Conservation (phyloP, 35 echinoderm and acorn worm species). For the Ptychodera flava region DNA sequence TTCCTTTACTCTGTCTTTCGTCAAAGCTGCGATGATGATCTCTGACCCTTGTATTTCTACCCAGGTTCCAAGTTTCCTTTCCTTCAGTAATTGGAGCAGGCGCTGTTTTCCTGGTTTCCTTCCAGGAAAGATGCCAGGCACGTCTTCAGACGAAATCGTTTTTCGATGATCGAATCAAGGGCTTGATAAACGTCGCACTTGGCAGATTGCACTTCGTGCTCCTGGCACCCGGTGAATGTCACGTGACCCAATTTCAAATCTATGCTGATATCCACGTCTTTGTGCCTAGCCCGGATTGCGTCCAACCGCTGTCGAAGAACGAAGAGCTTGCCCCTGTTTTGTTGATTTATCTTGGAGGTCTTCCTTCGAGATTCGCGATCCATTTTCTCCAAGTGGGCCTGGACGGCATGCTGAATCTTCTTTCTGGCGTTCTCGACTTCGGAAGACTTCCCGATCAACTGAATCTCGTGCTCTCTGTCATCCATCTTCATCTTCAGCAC, state of each 20-base stretch:
- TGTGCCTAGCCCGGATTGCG: background rate
- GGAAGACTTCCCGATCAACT: background rate
- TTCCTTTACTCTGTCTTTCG: background rate
- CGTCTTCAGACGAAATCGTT: background rate
- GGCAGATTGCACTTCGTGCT: background rate
- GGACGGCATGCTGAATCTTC: background rate
- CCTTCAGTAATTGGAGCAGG: background rate
- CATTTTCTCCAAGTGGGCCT: background rate
- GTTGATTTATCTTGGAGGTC: background rate
- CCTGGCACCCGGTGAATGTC: background rate
- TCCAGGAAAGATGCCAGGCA: background rate
- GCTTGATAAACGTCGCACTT: background rate
- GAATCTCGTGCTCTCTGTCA: background rate
- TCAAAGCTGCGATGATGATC: background rate
- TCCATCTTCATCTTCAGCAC: background rate
- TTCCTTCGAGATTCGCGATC: background rate
- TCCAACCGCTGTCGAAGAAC: background rate
- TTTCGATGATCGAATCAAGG: background rate
- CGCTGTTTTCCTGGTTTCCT: background rate
- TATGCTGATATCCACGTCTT: background rate
- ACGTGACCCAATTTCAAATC: background rate
- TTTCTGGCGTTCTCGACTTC: background rate
- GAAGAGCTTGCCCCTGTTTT: background rate
- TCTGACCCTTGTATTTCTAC: background rate
- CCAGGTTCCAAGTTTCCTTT: background rate